Base-by-base conservation (phyloP, 2,797 vertebrate species). In the Parauchenoglanis punctatus region DNA sequence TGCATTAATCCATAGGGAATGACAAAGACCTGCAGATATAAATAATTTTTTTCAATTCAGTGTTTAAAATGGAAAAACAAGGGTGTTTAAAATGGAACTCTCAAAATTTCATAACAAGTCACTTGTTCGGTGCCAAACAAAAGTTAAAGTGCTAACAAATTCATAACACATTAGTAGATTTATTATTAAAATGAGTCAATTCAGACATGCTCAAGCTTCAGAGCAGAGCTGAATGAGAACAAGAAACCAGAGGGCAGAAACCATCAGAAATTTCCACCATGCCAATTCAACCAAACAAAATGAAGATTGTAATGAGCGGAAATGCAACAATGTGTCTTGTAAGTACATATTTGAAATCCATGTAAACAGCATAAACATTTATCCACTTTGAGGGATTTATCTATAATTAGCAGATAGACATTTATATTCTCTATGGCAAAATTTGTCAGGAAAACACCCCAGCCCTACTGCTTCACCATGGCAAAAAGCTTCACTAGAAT, bases 131-230 rank as follows among this genome's bases (percentile, higher is more conserved):
- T 18, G 7, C 10, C 1, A 15, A 73, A n/a, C 8, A n/a, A 52
- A 52, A 76, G 46, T 7, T 44, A 46, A 25, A 2, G 12, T 61
- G 80, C 23, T 20, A 67, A 35, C n/a, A 83, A 84, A 44, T 83
- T 83, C 28, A 52, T 54, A 68, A 52, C 81, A 68, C 4, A 8
- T 83, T 54, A 6, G 28, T 25, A 35, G 52, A 58, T 58, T 56
- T 58, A 58, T 70, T 56, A 73, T 72, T 84, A 25, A 84, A 70
- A 56, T 84, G 31, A 58, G 52, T 83, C 10, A 12, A 52, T 17
- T 20, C 61, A 65, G 20, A 49, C 44, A 25, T 56, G 56, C 28
- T 40, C 82, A 58, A 12, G 28, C 63, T 72, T 65, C 65, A 72
- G 17, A 40, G 18, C 23, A 83, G 8, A 18, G 44, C 46, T 7